Percentiles rank a stretch among this genome's conserved stretches.
phyloP scores from a whole-genome alignment of 2,113 vertebrate species.

The Cnemophilus loriae region DNA sequence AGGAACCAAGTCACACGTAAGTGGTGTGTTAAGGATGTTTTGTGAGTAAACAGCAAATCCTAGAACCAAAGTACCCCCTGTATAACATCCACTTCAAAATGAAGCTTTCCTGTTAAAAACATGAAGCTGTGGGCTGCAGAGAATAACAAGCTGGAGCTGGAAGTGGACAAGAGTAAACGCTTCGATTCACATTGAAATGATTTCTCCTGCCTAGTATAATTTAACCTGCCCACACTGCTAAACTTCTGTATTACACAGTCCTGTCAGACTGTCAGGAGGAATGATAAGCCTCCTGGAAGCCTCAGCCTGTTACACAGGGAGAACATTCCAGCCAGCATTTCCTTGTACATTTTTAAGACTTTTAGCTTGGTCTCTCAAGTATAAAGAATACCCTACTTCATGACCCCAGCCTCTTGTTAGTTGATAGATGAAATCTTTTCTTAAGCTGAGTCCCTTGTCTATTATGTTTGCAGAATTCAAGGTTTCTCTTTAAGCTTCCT shows the following conservation, averaged over 20 bases:
- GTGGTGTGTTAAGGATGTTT: background rate
- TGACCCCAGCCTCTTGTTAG: slow-evolving; percentile 74
- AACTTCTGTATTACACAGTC: slow-evolving; percentile 62
- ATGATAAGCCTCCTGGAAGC: slow-evolving; percentile 64
- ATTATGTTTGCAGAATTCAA: slow-evolving; percentile 68
- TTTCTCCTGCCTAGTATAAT: slow-evolving; percentile 62
- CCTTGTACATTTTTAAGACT: slow-evolving; percentile 36
- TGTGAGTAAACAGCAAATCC: background rate
- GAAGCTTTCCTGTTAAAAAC: background rate
- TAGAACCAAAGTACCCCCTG: background rate
- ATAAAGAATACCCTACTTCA: slow-evolving; percentile 56
- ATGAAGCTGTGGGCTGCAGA: background rate
- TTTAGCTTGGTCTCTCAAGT: slow-evolving; percentile 65
- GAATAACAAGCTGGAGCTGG: background rate
- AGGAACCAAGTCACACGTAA: background rate
- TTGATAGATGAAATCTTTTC: slow-evolving; percentile 73
- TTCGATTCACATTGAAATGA: slow-evolving; percentile 65
- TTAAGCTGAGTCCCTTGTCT: slow-evolving; percentile 64
- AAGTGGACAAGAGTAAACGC: slow-evolving; percentile 49
- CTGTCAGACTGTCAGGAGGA: slow-evolving; percentile 68
- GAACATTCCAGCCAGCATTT: background rate
- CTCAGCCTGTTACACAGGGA: slow-evolving; percentile 38
- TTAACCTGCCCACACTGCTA: slow-evolving; percentile 68
- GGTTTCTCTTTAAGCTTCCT: slow-evolving; percentile 63
- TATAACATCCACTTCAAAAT: background rate